phyloP scores from a whole-genome alignment of 1,140 invertebrate species.

The Araneus ventricosus region DNA sequence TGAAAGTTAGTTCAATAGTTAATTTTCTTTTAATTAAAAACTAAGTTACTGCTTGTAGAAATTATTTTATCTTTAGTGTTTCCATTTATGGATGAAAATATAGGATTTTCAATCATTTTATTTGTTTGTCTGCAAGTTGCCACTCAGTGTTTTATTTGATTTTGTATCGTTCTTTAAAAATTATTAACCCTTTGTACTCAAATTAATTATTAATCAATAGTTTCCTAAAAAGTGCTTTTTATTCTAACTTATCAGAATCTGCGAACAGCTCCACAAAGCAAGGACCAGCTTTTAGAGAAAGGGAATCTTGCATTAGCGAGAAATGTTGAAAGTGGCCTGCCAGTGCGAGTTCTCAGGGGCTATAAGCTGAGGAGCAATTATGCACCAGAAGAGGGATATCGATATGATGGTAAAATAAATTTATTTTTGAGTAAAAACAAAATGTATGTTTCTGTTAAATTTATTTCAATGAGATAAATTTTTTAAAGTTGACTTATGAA shows the following conservation, averaged over 20 bases:
- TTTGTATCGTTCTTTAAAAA: too few relatives aligned
- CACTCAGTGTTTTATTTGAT: too few relatives aligned
- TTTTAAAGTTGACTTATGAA: not conserved
- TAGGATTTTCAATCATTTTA: too few relatives aligned
- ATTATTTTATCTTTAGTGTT: too few relatives aligned
- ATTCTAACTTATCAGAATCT: constrained; percentile 37
- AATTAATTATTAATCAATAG: not conserved
- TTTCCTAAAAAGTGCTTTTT: not conserved
- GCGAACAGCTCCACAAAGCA: constrained; percentile 53
- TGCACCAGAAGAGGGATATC: constrained; percentile 46
- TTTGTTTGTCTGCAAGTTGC: too few relatives aligned
- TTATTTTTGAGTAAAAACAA: not conserved
- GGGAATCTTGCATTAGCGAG: constrained; percentile 51
- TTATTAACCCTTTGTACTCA: too few relatives aligned
- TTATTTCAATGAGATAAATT: not conserved
- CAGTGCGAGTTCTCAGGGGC: constrained; percentile 57
- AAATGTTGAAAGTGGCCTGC: constrained; percentile 57
- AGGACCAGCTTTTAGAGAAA: constrained; percentile 48
- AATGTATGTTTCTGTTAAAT: not conserved
- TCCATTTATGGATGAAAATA: too few relatives aligned
- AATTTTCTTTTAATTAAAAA: too few relatives aligned
- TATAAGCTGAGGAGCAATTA: constrained; percentile 56
- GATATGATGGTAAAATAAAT: constrained; percentile 60
- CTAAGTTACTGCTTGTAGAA: too few relatives aligned
- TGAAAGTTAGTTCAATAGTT: too few relatives aligned